Evolutionary conservation across 2,888 invertebrate species (phyloP).

Genomic region (Lymantria dispar): DNA sequence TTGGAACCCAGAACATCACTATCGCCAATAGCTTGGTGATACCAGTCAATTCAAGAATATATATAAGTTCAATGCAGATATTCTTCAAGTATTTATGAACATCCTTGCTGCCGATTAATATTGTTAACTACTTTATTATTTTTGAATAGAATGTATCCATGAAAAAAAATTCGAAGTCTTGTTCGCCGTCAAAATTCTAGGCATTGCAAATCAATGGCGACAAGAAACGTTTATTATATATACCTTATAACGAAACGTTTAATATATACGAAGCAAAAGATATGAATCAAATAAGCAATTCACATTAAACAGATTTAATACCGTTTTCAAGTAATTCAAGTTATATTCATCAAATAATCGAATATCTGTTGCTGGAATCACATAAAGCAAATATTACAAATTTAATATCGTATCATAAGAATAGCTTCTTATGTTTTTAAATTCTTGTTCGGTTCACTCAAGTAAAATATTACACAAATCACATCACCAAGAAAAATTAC

Average conservation of each 20-base stretch:
- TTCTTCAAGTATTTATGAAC: too few relatives aligned
- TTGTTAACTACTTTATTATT: too few relatives aligned
- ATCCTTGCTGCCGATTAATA: too few relatives aligned
- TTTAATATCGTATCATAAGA: not conserved
- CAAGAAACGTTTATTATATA: not conserved
- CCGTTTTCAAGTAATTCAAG: too few relatives aligned
- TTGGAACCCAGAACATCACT: too few relatives aligned
- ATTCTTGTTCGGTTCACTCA: not conserved
- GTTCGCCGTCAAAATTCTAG: not conserved
- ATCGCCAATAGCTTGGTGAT: too few relatives aligned
- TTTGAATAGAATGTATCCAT: not conserved
- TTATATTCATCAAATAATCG: too few relatives aligned
- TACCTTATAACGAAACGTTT: too few relatives aligned
- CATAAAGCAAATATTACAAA: not conserved
- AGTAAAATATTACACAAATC: conserved; percentile 2
- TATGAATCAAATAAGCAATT: not conserved
- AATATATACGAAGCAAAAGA: not conserved
- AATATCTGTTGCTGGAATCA: not conserved
- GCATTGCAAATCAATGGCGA: not conserved
- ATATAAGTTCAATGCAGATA: too few relatives aligned
- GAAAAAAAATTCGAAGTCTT: not conserved
- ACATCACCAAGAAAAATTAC: conserved; percentile 3
- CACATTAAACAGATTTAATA: too few relatives aligned
- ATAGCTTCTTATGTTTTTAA: not conserved
- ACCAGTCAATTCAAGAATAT: too few relatives aligned